Percentiles rank a stretch among this genome's conserved stretches.
Conservation (phyloP, 37 sponge, comb jelly and placozoan species). For the Halichondria panicea region DNA sequence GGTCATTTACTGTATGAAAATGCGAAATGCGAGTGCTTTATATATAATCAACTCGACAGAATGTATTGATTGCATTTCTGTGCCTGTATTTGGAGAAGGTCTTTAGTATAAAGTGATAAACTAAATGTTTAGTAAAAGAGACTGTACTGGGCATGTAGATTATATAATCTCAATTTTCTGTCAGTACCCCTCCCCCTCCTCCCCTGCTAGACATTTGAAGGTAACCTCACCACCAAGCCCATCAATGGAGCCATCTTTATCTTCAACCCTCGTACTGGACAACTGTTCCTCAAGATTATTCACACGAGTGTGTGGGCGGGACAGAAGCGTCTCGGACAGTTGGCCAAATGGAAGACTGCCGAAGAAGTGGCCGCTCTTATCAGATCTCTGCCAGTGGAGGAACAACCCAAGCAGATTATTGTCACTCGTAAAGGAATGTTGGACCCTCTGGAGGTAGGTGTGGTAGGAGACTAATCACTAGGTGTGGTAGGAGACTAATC, state of each 20-base stretch:
- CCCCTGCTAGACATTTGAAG: constrained; percentile 92
- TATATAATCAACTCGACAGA: no score
- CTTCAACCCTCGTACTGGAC: constrained; percentile 99
- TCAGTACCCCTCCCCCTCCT: background rate
- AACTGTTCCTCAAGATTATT: constrained; percentile 99
- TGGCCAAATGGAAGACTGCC: constrained; percentile 99
- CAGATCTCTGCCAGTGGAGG: constrained; percentile 98
- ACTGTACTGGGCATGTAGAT: background rate
- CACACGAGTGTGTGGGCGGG: constrained; percentile 99
- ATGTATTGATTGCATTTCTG: no score
- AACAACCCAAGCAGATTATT: constrained; percentile 99
- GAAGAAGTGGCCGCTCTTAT: constrained; percentile 99
- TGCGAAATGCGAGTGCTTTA: no score
- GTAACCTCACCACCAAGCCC: constrained; percentile 99
- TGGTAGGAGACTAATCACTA: background rate
- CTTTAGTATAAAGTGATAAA: no score
- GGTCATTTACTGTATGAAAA: no score
- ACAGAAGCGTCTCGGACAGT: constrained; percentile 99
- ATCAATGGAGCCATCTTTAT: constrained; percentile 99
- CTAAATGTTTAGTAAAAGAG: no score
- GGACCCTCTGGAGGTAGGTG: constrained; percentile 92
- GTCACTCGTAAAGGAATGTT: constrained; percentile 99
- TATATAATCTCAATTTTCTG: background rate
- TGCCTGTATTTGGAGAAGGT: no score
- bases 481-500: no score